phyloP scores from a whole-genome alignment of 2,888 invertebrate species.

The Dione juno region DNA sequence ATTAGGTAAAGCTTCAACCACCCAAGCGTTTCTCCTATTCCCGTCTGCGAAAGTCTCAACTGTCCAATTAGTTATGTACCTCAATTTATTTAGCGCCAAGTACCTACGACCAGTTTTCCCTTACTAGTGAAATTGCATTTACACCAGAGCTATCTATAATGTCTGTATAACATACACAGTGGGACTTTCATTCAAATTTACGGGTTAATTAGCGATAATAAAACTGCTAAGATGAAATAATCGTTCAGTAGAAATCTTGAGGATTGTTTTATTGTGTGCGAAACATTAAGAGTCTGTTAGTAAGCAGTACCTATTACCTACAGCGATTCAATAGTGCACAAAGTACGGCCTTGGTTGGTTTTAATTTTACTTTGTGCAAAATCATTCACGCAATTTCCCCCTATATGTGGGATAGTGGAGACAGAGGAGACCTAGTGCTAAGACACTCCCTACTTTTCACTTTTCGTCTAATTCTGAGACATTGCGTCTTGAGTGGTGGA shows the following conservation, averaged over 20 bases:
- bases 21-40: constrained; percentile 12
- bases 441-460: no score
- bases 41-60: constrained; percentile 38
- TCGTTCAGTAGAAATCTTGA: neutral
- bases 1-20: neutral
- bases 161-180: neutral
- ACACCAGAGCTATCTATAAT: constrained; percentile 5
- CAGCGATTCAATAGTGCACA: no score
- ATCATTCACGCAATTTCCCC: no score
- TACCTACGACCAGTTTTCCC: constrained; percentile 34
- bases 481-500: no score
- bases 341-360: no score
- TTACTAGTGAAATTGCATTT: constrained; percentile 40
- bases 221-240: neutral
- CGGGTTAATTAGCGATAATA: constrained; percentile 15
- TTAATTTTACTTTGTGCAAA: no score
- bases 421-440: no score
- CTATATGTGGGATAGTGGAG: no score
- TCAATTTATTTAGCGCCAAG: constrained; percentile 45
- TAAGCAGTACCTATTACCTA: neutral
- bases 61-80: constrained; percentile 37
- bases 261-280: no score
- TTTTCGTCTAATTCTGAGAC: no score
- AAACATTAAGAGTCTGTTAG: neutral
- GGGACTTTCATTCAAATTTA: neutral